Base-by-base conservation (phyloP, 1,140 invertebrate genomes). In the Seison nebaliae region DNA sequence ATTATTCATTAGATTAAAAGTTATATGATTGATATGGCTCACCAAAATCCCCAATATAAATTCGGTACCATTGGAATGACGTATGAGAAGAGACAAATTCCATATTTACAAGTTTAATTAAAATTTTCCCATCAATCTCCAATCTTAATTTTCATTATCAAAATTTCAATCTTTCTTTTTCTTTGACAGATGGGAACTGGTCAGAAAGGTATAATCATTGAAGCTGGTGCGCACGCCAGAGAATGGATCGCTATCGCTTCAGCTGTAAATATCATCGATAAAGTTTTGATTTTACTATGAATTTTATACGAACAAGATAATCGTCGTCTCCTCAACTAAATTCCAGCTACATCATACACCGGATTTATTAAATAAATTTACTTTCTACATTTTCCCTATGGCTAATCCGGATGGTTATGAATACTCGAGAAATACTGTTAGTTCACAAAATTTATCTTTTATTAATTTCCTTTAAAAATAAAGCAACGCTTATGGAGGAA, bases 191-290 rank as follows among this genome's bases (percentile, higher is more conserved):
- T n/a, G n/a, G n/a, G n/a, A n/a, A n/a, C n/a, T n/a, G n/a, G n/a
- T n/a, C n/a, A n/a, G n/a, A n/a, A n/a, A n/a, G n/a, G n/a, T n/a
- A n/a, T n/a, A n/a, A n/a, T n/a, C n/a, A n/a, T n/a, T n/a, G n/a
- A n/a, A n/a, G n/a, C n/a, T n/a, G n/a, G n/a, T n/a, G n/a, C n/a
- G n/a, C n/a, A n/a, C n/a, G n/a, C n/a, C n/a, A n/a, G 56, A 11
- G 54, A 57, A 42, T 57, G 54, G 54, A 49, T 59, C 14, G 49
- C 52, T 5, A 53, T 54, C 19, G 46, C 54, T 14, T 45, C 31
- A 7, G 33, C 31, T 17, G 21, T 40, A 17, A 34, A 24, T 21
- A 34, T 35, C 5, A 28, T 40, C 17, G 24, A 40, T 28, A 34
- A 35, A 26, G 17, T 39, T 9, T 28, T 36, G 4, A 32, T 24